These are phyloP conservation scores for Rugalucina vietnamica DNA, from an alignment of 2,888 invertebrate species.

Conservation along the genomic window DNA sequence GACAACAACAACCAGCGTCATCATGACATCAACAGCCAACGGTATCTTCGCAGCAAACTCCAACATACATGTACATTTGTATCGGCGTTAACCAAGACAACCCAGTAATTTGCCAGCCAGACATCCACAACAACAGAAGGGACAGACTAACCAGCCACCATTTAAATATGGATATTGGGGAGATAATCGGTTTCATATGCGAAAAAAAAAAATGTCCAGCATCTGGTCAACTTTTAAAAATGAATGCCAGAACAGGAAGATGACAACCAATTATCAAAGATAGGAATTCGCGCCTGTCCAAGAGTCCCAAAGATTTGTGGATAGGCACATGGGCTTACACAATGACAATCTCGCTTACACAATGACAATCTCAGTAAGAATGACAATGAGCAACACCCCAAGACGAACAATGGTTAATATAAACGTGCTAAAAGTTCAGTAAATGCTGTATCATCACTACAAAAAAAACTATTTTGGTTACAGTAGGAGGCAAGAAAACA, in stretches of 20 bases:
- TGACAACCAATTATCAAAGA: background rate
- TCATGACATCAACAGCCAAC: too few relatives aligned
- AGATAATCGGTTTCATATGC: background rate
- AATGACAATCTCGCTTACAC: too few relatives aligned
- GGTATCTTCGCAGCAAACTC: too few relatives aligned
- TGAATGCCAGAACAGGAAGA: background rate
- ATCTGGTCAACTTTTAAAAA: background rate
- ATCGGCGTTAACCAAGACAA: too few relatives aligned
- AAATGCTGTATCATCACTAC: background rate
- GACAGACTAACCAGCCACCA: too few relatives aligned
- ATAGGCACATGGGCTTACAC: background rate
- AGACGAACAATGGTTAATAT: too few relatives aligned
- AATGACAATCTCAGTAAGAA: too few relatives aligned
- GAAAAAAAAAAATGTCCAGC: background rate
- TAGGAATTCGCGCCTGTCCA: background rate
- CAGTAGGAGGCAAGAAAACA: background rate
- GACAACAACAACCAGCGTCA: too few relatives aligned
- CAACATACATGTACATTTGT: too few relatives aligned
- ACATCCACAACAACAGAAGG: too few relatives aligned
- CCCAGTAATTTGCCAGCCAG: too few relatives aligned
- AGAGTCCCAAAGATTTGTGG: background rate
- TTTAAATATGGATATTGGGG: background rate
- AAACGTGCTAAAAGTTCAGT: background rate
- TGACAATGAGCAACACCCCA: background rate
- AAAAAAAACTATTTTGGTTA: background rate